Conservation (phyloP, 2,888 invertebrate species). For the Sturmia bella region DNA sequence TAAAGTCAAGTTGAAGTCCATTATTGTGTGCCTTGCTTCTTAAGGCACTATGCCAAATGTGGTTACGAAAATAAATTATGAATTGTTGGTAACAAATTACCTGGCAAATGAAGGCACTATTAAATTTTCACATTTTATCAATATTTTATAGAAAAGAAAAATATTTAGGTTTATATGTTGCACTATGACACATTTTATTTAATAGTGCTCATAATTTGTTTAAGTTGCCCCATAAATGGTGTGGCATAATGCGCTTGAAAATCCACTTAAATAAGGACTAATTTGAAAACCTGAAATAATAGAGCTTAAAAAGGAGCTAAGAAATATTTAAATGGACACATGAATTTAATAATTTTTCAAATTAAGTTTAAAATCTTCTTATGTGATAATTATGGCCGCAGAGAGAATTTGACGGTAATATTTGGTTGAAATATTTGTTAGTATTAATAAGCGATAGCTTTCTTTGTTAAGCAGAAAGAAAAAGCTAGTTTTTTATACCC, state of each 20-base stretch:
- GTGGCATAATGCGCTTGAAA: slow-evolving; percentile 28
- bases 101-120: slow-evolving; percentile 64
- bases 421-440: background rate
- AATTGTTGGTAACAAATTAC: slow-evolving; percentile 67
- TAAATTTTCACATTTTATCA: slow-evolving; percentile 68
- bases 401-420: background rate
- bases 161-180: slow-evolving; percentile 54
- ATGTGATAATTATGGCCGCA: background rate
- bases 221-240: slow-evolving; percentile 52
- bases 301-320: background rate
- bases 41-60: slow-evolving; percentile 68
- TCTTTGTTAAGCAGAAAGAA: too few species aligned
- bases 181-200: slow-evolving; percentile 60
- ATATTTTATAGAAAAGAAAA: slow-evolving; percentile 64
- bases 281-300: background rate
- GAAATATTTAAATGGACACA: background rate
- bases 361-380: slow-evolving; percentile 32
- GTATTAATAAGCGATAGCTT: too few species aligned
- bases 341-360: slow-evolving; percentile 42
- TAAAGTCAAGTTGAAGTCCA: slow-evolving; percentile 69
- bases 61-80: slow-evolving; percentile 67
- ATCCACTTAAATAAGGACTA: background rate
- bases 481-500: too few species aligned
- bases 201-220: slow-evolving; percentile 60
- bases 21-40: slow-evolving; percentile 52